These are phyloP conservation scores for Poeciliopsis infans DNA, from an alignment of 2,797 vertebrate genomes.

Conservation along the genomic window DNA sequence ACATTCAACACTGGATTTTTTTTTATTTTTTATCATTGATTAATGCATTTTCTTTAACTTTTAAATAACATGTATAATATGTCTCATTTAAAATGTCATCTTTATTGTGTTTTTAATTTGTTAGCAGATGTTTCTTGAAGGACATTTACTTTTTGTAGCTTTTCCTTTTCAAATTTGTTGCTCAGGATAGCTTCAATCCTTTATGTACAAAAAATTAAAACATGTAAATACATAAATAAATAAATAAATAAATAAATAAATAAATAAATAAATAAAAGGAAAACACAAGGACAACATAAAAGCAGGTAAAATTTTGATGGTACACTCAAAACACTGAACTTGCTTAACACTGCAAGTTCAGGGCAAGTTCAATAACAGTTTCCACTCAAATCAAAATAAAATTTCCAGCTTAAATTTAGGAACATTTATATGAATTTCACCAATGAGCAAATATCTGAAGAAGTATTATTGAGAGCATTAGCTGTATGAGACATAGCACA, in stretches of 20 bases:
- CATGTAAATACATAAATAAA: neutral
- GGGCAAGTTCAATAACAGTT: neutral
- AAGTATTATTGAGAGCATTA: neutral
- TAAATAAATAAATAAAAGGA: neutral
- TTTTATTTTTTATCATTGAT: constrained; percentile 58
- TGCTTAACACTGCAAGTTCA: neutral
- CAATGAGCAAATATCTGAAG: neutral
- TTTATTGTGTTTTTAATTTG: constrained; percentile 73
- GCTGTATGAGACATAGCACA: neutral
- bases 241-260: neutral
- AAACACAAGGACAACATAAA: neutral
- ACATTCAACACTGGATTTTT: constrained; percentile 75
- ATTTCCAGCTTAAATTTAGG: neutral
- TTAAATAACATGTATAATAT: constrained; percentile 68
- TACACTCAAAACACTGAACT: neutral
- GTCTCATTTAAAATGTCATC: constrained; percentile 58
- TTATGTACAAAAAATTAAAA: neutral
- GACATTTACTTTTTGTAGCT: neutral
- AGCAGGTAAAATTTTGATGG: neutral
- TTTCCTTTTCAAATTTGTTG: neutral
- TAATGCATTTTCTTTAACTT: constrained; percentile 74
- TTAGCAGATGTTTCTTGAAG: constrained; percentile 28
- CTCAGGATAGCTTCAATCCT: neutral
- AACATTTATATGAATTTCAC: neutral
- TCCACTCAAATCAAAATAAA: neutral